Evolutionary conservation across 2,113 vertebrate species (phyloP), one percentile per base, ranked within the genome.

Genomic region (Machaerirhynchus nigripectus): DNA sequence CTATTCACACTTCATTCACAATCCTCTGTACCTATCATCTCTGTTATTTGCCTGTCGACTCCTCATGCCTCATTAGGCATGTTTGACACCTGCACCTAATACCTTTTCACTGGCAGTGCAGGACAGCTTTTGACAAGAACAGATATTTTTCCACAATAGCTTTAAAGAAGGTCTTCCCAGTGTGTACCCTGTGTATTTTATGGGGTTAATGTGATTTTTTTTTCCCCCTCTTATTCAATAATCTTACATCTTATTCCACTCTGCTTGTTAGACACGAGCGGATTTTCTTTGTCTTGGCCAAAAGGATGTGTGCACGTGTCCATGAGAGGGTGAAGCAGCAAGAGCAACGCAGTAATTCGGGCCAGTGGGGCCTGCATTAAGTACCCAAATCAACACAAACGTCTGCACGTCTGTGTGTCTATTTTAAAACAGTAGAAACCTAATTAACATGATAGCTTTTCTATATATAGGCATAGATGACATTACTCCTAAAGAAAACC

Each of bases 51-150:
- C 94, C 98, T 97, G 97, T 98, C 93, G 53, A 95, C 97, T 97
- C 90, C 96, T 98, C 96, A 97, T 94, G 97, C 97, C 97, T 98
- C 97, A 97, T 98, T 98, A 98, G 96, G 95, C 97, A 96, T 93
- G 95, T 97, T 97, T 98, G 98, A 98, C 98, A 98, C 97, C 97
- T 98, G 95, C 92, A 96, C 95, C 97, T 95, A 97, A 97, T 97
- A 87, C 96, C 96, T 97, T 96, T 95, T 96, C 96, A 70, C 95
- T 80, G 89, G 87, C 91, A 96, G 84, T 26, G 93, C 79, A 95
- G 96, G 97, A 92, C 92, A 87, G 96, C 95, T 94, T 97, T 97
- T 97, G 97, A 97, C 59, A 94, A 96, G 94, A 96, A 89, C n/a
- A 96, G 96, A 90, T 87, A 94, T 80, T 91, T 95, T 96, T 96